phyloP scores from a whole-genome alignment of 2,797 vertebrate genomes.

The Nannoperca obscura region DNA sequence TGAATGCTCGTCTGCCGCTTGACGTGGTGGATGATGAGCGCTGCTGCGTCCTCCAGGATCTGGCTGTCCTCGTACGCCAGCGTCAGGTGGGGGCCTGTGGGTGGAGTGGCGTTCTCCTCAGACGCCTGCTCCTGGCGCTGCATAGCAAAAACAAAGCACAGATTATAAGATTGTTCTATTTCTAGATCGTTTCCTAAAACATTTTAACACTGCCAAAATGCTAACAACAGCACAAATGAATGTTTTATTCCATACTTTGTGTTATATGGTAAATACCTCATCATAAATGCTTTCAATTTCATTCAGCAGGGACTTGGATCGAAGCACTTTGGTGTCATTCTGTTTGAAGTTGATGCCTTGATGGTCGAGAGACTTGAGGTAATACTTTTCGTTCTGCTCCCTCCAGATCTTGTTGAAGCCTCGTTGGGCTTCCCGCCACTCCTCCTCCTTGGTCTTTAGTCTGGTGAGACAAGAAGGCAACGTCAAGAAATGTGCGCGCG shows the following conservation, averaged over 20 bases:
- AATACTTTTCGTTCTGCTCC: constrained; percentile 99
- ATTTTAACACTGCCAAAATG: not conserved
- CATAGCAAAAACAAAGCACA: not conserved
- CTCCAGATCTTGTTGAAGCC: constrained; percentile 99
- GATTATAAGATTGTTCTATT: not conserved
- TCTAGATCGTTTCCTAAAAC: not conserved
- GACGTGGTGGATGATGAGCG: constrained; percentile 98
- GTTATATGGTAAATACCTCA: constrained; percentile 85
- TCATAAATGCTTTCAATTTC: constrained; percentile 99
- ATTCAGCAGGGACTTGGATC: constrained; percentile 97
- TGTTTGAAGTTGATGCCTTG: constrained; percentile 99
- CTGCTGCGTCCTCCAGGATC: constrained; percentile 95
- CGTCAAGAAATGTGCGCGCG: not conserved
- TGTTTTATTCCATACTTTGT: not conserved
- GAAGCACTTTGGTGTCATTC: constrained; percentile 98
- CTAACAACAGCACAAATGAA: not conserved
- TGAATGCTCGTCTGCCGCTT: constrained; percentile 97
- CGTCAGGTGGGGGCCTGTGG: constrained; percentile 92
- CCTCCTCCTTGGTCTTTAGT: constrained; percentile 98
- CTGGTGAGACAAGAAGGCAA: constrained; percentile 73
- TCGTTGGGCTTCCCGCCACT: constrained; percentile 98
- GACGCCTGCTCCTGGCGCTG: constrained; percentile 97
- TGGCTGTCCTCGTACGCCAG: constrained; percentile 96
- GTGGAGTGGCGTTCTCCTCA: constrained; percentile 89
- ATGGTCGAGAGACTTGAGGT: constrained; percentile 98